phyloP scores from a whole-genome alignment of 2,797 vertebrate species.

The Phoeniculus purpureus region DNA sequence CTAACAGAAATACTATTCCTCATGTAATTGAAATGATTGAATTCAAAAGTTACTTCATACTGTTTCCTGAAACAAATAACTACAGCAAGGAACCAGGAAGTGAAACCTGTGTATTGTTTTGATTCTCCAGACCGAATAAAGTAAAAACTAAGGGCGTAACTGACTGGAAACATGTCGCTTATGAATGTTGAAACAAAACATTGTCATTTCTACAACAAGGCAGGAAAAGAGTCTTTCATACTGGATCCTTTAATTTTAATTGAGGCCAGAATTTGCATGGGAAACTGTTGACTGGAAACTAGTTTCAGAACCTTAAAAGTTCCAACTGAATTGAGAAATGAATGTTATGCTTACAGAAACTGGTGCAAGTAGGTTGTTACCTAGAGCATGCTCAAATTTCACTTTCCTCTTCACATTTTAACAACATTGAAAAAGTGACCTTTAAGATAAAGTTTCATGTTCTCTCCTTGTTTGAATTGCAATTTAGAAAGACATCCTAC shows the following conservation, averaged over 20 bases:
- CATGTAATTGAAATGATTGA: not conserved
- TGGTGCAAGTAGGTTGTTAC: not conserved
- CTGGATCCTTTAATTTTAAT: not conserved
- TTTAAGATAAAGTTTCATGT: not conserved
- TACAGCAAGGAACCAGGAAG: conserved; percentile 19
- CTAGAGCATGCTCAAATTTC: not conserved
- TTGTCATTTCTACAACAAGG: not conserved
- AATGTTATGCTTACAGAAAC: not conserved
- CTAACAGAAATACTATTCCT: not conserved
- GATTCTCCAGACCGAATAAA: not conserved
- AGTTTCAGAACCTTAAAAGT: not conserved
- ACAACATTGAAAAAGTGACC: not conserved
- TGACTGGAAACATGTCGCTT: not conserved
- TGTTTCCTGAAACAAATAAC: not conserved
- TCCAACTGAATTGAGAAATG: not conserved
- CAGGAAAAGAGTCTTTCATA: not conserved
- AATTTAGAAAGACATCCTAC: not conserved
- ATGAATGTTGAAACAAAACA: not conserved
- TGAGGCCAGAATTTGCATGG: not conserved
- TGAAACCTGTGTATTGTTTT: not conserved
- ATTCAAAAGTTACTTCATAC: not conserved
- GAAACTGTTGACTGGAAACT: not conserved
- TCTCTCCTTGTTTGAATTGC: not conserved
- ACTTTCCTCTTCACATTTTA: not conserved
- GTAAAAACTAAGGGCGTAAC: not conserved